phyloP scores from a whole-genome alignment of 1,140 invertebrate species.

The Trissolcus basalis region DNA sequence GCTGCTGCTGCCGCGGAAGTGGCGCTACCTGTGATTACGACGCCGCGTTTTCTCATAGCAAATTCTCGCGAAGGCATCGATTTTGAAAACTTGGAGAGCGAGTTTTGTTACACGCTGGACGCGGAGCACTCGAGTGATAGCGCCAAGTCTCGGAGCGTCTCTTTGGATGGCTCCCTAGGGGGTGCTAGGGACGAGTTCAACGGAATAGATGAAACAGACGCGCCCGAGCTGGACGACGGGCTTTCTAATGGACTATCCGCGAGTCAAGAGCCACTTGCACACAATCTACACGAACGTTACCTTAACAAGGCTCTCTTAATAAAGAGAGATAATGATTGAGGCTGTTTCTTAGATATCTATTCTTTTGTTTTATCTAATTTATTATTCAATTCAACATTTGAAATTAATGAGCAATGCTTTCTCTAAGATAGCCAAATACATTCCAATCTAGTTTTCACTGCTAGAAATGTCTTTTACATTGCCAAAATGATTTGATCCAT shows the following conservation, averaged over 20 bases:
- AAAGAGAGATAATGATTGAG: slow-evolving; percentile 21
- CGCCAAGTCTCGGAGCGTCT: slow-evolving; percentile 46
- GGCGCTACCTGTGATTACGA: slow-evolving; percentile 16
- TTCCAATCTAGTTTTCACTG: not conserved
- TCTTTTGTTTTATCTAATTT: no score
- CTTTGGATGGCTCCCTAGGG: slow-evolving; percentile 26
- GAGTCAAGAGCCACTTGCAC: not conserved
- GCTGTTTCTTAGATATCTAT: slow-evolving; percentile 14
- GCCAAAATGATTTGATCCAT: no score
- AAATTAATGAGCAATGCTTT: no score
- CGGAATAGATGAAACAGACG: slow-evolving; percentile 31
- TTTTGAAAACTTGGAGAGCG: slow-evolving; percentile 71
- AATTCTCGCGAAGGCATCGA: slow-evolving; percentile 73
- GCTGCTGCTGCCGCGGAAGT: slow-evolving; percentile 2
- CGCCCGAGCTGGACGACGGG: not conserved
- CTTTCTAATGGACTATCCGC: slow-evolving; percentile 26
- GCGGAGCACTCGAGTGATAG: slow-evolving; percentile 69
- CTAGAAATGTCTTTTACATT: no score
- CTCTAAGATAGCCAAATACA: no score
- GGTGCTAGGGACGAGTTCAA: slow-evolving; percentile 18
- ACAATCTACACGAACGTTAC: slow-evolving; percentile 57
- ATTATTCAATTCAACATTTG: no score
- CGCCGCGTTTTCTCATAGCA: slow-evolving; percentile 68
- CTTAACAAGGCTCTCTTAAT: slow-evolving; percentile 19
- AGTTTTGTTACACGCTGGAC: slow-evolving; percentile 66